Evolutionary conservation across 2,888 invertebrate genomes (phyloP).

Genomic region (Epsilonema sp.): DNA sequence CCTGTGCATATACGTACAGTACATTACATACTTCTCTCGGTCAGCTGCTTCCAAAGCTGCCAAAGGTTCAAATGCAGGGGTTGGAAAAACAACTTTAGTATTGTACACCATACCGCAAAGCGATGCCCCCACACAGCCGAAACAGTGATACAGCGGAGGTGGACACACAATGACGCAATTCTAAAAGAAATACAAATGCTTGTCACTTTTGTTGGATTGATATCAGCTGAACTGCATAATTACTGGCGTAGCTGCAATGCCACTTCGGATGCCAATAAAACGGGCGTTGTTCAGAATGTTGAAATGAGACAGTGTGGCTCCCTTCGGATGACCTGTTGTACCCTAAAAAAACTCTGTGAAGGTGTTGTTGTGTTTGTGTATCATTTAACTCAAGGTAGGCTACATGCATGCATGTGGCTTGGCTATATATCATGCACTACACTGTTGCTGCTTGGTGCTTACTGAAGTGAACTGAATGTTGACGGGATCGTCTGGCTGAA

Average conservation of each 20-base stretch:
- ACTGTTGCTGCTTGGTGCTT: too few species aligned
- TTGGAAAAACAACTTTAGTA: conserved; percentile 32
- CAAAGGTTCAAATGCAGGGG: conserved; percentile 39
- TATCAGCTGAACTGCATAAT: too few species aligned
- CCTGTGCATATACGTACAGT: background rate
- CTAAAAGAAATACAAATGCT: too few species aligned
- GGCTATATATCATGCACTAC: too few species aligned
- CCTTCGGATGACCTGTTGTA: conserved; percentile 56
- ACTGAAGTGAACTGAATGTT: conserved; percentile 62
- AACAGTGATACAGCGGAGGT: conserved; percentile 63
- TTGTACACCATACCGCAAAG: conserved; percentile 40
- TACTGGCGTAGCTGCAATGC: too few species aligned
- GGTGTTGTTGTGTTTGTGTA: background rate
- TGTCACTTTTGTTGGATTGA: too few species aligned
- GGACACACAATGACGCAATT: conserved; percentile 35
- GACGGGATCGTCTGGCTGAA: conserved; percentile 47
- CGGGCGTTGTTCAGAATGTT: conserved; percentile 51
- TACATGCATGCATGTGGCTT: too few species aligned
- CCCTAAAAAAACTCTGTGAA: conserved; percentile 34
- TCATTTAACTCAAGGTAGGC: too few species aligned
- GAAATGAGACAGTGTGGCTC: conserved; percentile 40
- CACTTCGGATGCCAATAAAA: conserved; percentile 37
- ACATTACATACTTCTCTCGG: conserved; percentile 42
- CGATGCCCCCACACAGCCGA: conserved; percentile 47
- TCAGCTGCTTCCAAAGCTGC: conserved; percentile 44